Conservation (phyloP, 1,140 invertebrate species). For the Drosophila oshimai region DNA sequence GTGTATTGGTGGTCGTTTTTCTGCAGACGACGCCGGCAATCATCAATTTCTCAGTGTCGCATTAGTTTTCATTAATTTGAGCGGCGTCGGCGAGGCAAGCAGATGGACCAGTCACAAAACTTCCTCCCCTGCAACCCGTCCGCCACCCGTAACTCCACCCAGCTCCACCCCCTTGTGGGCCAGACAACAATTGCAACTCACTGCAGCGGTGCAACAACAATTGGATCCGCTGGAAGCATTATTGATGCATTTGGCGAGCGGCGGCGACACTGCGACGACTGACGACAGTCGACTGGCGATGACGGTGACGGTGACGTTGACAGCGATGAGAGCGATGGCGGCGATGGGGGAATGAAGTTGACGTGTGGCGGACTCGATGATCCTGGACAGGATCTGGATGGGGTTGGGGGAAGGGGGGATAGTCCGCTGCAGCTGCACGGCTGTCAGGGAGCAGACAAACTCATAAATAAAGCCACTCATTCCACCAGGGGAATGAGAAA, state of each 20-base stretch:
- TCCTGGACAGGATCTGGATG: conserved; percentile 25
- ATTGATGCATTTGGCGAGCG: conserved; percentile 73
- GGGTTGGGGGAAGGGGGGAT: neutral
- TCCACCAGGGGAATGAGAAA: conserved; percentile 19
- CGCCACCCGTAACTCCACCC: neutral
- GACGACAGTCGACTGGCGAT: conserved; percentile 43
- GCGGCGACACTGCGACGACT: conserved; percentile 65
- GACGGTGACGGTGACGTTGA: conserved; percentile 56
- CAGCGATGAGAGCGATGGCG: conserved; percentile 38
- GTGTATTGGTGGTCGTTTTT: conserved; percentile 21
- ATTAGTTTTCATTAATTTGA: conserved; percentile 81
- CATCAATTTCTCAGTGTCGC: conserved; percentile 81
- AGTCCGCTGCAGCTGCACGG: conserved; percentile 44
- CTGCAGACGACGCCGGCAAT: conserved; percentile 64
- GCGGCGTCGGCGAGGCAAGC: conserved; percentile 54
- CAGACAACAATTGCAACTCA: conserved; percentile 47
- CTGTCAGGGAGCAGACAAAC: conserved; percentile 69
- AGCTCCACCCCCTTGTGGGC: neutral
- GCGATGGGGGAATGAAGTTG: conserved; percentile 30
- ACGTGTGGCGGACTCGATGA: conserved; percentile 41
- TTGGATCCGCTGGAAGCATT: conserved; percentile 71
- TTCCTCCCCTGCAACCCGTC: neutral
- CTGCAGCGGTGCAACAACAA: conserved; percentile 45
- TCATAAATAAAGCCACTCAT: conserved; percentile 74
- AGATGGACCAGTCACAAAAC: conserved; percentile 56